phyloP scores from a whole-genome alignment of 2,797 vertebrate genomes.

The Danio kyathit region DNA sequence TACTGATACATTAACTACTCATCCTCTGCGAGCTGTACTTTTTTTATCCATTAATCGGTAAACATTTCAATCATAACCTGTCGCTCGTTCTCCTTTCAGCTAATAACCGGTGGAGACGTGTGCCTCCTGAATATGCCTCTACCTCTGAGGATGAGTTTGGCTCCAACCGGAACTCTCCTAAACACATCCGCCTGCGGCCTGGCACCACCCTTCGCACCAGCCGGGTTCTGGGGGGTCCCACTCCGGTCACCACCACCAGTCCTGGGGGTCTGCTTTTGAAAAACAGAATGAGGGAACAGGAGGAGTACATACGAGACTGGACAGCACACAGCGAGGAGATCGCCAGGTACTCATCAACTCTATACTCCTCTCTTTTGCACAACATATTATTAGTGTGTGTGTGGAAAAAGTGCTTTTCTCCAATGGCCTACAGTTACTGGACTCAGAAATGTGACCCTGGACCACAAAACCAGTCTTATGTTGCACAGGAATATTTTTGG shows the following conservation, averaged over 20 bases:
- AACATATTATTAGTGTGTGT: not conserved
- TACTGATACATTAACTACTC: constrained; percentile 11
- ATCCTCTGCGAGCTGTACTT: too few species aligned
- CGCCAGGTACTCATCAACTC: constrained; percentile 87
- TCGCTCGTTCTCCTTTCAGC: constrained; percentile 77
- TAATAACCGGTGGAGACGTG: constrained; percentile 95
- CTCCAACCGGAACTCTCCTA: constrained; percentile 92
- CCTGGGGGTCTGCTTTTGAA: constrained; percentile 84
- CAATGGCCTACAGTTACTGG: not conserved
- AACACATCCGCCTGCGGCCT: constrained; percentile 89
- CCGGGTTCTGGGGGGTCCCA: constrained; percentile 79
- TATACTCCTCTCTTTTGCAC: not conserved
- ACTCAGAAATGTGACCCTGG: not conserved
- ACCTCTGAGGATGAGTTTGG: constrained; percentile 99
- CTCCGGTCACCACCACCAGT: constrained; percentile 66
- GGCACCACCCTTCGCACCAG: constrained; percentile 83
- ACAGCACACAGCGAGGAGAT: constrained; percentile 99
- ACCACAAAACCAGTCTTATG: too few species aligned
- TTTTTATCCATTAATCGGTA: not conserved
- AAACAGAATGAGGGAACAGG: constrained; percentile 93
- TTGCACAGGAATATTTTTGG: too few species aligned
- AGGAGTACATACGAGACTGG: constrained; percentile 98
- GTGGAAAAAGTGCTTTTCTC: not conserved
- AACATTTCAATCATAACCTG: constrained; percentile 22
- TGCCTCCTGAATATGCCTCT: constrained; percentile 98